phyloP scores from a whole-genome alignment of 1,140 invertebrate genomes.

The Procambarus virginalis region DNA sequence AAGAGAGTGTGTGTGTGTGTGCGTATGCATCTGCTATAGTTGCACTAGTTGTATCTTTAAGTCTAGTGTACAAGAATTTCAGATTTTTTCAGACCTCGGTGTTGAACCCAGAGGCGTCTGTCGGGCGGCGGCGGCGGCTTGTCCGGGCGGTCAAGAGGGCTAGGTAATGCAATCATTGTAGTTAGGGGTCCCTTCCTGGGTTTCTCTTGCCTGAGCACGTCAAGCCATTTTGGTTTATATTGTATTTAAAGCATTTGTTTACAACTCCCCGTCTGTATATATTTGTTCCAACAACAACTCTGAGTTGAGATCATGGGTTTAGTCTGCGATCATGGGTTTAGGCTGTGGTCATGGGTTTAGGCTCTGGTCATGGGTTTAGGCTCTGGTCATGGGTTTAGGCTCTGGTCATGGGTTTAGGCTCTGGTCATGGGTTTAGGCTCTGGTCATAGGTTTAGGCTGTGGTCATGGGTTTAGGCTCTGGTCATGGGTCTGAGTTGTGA shows the following conservation, averaged over 20 bases:
- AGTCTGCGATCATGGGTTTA: no score
- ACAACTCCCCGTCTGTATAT: neutral
- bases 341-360: no score
- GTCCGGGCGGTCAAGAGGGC: constrained; percentile 38
- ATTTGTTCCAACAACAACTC: neutral
- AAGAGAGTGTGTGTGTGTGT: constrained; percentile 27
- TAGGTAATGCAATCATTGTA: constrained; percentile 59
- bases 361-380: no score
- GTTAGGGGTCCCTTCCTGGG: constrained; percentile 2
- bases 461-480: no score
- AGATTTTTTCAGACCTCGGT: no score
- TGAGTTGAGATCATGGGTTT: neutral
- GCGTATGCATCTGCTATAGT: neutral
- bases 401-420: no score
- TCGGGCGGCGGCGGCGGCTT: no score
- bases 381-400: no score
- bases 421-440: no score
- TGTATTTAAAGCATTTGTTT: neutral
- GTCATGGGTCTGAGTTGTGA: neutral
- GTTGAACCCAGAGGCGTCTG: no score
- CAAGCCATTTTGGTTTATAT: neutral
- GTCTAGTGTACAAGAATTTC: neutral
- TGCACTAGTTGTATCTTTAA: constrained; percentile 29
- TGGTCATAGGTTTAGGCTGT: no score
- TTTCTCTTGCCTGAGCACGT: constrained; percentile 16